These are phyloP conservation scores for Chascanopsetta lugubris DNA, from an alignment of 2,113 vertebrate genomes.

Conservation along the genomic window DNA sequence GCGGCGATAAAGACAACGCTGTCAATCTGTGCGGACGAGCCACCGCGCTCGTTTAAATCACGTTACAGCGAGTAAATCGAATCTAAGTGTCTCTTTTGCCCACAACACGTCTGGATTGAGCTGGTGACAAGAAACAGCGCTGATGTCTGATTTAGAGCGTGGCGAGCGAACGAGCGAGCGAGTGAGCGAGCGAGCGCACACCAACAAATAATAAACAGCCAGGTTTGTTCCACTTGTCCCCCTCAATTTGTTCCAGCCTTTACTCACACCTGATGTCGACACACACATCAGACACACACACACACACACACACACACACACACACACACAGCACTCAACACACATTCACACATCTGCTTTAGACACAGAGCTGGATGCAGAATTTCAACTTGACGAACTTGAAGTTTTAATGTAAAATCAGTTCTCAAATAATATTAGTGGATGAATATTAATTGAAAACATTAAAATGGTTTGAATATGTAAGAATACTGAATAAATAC, in stretches of 20 bases:
- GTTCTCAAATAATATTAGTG: too few relatives aligned
- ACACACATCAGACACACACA: neutral
- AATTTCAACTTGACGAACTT: too few relatives aligned
- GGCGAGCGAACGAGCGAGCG: too few relatives aligned
- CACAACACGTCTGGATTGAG: constrained; percentile 51
- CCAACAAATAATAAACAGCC: constrained; percentile 64
- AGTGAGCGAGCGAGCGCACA: too few relatives aligned
- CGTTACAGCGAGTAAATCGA: constrained; percentile 52
- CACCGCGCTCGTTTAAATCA: constrained; percentile 66
- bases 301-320: constrained; percentile 3
- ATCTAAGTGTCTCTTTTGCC: constrained; percentile 61
- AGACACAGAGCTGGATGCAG: neutral
- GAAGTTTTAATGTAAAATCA: neutral
- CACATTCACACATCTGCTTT: neutral
- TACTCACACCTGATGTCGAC: constrained; percentile 31
- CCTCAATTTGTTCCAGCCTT: constrained; percentile 64
- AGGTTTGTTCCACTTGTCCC: constrained; percentile 70
- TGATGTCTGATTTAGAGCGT: constrained; percentile 64
- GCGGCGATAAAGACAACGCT: constrained; percentile 57
- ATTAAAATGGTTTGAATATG: too few relatives aligned
- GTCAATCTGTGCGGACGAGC: constrained; percentile 62
- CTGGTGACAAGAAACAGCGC: constrained; percentile 52
- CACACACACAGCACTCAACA: constrained; percentile 13
- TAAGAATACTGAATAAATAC: too few relatives aligned
- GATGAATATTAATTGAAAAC: too few relatives aligned